Base-by-base conservation (phyloP, 2,113 vertebrate genomes). In the Ptychochromis oligacanthus region DNA sequence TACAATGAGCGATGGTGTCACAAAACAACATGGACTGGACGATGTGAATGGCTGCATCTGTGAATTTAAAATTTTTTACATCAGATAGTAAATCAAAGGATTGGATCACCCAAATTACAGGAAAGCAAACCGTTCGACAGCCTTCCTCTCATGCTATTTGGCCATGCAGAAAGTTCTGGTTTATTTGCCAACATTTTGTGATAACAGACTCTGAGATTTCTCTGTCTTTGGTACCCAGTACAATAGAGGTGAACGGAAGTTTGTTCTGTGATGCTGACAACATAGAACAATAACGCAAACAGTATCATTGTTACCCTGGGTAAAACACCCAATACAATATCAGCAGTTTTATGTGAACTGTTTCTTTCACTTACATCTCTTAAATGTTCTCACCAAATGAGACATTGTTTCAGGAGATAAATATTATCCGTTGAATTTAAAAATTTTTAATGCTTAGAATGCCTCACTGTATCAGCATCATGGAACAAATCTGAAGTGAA, bases 1-100 rank as follows among this genome's bases (percentile, higher is more conserved):
- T 22, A 57, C 1, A 40, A 1, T 24, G 4, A 24, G 26, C 59
- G 15, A 60, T 10, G 28, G 65, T 31, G 13, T 15, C 40, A 82
- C 26, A 59, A 43, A 67, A 67, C 15, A 76, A 17, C 20, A 49
- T 58, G 46, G 14, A 15, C 34, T 64, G 14, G 24, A 57, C 36
- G 46, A 75, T 55, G 17, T 55, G 31, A 76, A 59, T 18, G 62
- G 52, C 52, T 89, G 72, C 72, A 77, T 86, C 54, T 78, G 82
- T 81, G 43, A 58, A 26, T 72, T 52, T 72, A 31, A 34, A 17
- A 31, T n/a, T 52, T 43, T 54, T 72, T 72, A 72, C 67, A 14
- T 72, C 67, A 54, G 26, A 54, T 31, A 72, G 46, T 54, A 34
- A 54, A 28, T 72, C 46, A 49, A 72, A 82, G 55, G 34, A n/a